Conservation (phyloP, 1,140 invertebrate genomes). For the Pteromalus puparum region DNA sequence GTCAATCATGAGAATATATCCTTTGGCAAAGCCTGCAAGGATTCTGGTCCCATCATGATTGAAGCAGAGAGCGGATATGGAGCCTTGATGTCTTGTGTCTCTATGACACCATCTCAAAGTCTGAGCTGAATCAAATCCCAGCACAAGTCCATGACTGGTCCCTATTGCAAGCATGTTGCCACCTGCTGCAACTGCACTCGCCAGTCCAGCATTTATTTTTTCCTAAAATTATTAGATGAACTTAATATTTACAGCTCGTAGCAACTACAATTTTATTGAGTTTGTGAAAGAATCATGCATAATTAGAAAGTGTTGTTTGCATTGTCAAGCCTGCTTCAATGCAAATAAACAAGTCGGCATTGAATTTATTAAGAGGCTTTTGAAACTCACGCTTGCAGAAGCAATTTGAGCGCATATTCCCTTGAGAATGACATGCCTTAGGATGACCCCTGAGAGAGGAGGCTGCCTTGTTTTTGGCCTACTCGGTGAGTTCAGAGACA, state of each 20-base stretch:
- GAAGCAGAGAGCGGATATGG: slow-evolving; percentile 91
- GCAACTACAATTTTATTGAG: neutral
- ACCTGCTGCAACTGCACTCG: slow-evolving; percentile 88
- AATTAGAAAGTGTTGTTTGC: too few species aligned
- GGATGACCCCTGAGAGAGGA: slow-evolving; percentile 81
- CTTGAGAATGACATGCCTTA: slow-evolving; percentile 88
- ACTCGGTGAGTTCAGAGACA: slow-evolving; percentile 71
- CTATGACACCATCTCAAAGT: slow-evolving; percentile 90
- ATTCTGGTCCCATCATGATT: slow-evolving; percentile 91
- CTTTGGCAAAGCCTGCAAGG: slow-evolving; percentile 90
- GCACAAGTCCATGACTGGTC: slow-evolving; percentile 93
- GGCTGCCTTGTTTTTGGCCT: slow-evolving; percentile 71
- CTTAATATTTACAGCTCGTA: neutral
- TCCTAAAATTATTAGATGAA: slow-evolving; percentile 77
- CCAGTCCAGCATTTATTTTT: slow-evolving; percentile 90
- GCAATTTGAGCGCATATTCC: slow-evolving; percentile 90
- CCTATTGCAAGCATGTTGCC: slow-evolving; percentile 90
- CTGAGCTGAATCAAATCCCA: slow-evolving; percentile 92
- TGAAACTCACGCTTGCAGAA: slow-evolving; percentile 82
- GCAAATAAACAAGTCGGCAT: too few species aligned
- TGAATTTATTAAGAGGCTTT: neutral
- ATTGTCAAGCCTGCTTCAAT: too few species aligned
- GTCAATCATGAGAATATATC: slow-evolving; percentile 90
- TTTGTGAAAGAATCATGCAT: too few species aligned
- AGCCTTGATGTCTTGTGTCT: slow-evolving; percentile 83